Base-by-base conservation (phyloP, 1,140 invertebrate genomes). In the Telenomus remus region DNA sequence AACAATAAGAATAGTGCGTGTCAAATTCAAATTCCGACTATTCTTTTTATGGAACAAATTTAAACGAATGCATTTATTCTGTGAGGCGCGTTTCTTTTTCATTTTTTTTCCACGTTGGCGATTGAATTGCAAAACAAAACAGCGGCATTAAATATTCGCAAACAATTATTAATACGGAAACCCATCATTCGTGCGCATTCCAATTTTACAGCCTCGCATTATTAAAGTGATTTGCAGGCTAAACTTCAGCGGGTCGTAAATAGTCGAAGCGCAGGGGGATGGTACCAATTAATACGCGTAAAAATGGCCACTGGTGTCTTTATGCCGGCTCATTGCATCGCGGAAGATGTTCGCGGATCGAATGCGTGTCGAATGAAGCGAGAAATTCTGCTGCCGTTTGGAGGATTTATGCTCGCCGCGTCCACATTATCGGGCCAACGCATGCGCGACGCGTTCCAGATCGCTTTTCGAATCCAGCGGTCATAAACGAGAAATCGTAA, bases 401-500 rank as follows among this genome's bases (percentile, higher is more conserved):
- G 59, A 69, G 42, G 60, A 76, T 76, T 76, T 75, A 75, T 74
- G 63, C 49, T 44, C 50, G 33, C 16, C 9, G 39, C 56, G 19
- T 4, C 39, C 27, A 37, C 53, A 63, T 64, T 57, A 69, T 56
- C 60, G 47, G 19, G 50, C 39, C 37, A 46, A 65, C 60, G 65
- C 72, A 65, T 53, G 72, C 72, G 60, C 59, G 64, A 68, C 59
- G 64, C 72, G 72, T 64, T 69, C 72, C 59, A 69, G 64, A 75
- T 75, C 51, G 47, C 46, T 69, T 69, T 69, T 68, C 46, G 56
- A 64, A 64, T 69, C 42, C 27, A 44, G n/a, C 59, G 42, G 53
- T 75, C 64, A 75, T 75, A 75, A 75, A 75, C 46, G 72, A 51
- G 47, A 27, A 69, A 68, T 69, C 71, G 64, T 74, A 74, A 74